Percentiles rank a stretch among this genome's conserved stretches.
phyloP scores from a whole-genome alignment of 2,113 vertebrate genomes.

The Parus major region DNA sequence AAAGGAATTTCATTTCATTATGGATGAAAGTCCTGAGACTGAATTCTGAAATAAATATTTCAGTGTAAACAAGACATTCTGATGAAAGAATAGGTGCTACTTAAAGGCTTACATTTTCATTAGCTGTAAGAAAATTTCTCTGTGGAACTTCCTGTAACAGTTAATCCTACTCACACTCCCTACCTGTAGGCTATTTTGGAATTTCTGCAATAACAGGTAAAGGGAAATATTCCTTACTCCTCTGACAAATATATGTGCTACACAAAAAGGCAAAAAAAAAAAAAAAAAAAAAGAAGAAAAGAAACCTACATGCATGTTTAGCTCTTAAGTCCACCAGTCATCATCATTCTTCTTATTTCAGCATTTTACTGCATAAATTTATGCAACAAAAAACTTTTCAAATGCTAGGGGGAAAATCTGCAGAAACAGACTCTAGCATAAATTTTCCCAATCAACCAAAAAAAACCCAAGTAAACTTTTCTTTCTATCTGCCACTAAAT shows the following conservation, averaged over 20 bases:
- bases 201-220: not conserved
- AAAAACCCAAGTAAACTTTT: fast-evolving
- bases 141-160: not conserved
- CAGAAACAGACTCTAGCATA: not conserved
- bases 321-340: not conserved
- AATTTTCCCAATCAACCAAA: not conserved
- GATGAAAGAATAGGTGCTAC: not conserved
- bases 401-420: not conserved
- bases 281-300: not conserved
- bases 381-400: not conserved
- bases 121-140: not conserved
- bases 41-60: not conserved
- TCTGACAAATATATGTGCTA: not conserved
- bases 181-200: not conserved
- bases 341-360: not conserved
- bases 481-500: not conserved
- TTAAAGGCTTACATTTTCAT: not conserved
- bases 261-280: not conserved
- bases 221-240: not conserved
- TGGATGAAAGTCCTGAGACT: not conserved
- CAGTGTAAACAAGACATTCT: not conserved
- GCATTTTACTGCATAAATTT: not conserved
- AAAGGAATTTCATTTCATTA: not conserved
- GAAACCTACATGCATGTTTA: not conserved
- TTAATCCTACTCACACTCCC: not conserved